Percentiles rank a stretch among this genome's conserved stretches.
Evolutionary conservation across 2,888 invertebrate genomes (phyloP).

Genomic region (Oscheius sp.): DNA sequence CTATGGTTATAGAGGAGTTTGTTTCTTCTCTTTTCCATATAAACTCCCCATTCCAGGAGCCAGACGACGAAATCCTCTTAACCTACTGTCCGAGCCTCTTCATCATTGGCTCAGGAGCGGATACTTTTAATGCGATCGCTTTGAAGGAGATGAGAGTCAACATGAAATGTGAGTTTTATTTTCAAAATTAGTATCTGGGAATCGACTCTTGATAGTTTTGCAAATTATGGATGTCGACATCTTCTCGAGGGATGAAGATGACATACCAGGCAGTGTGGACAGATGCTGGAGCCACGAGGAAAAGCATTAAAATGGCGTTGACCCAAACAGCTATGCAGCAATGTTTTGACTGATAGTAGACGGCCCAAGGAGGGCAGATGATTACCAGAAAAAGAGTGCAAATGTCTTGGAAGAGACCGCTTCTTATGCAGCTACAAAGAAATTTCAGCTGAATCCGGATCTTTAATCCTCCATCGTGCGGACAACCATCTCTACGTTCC

Average conservation of each 20-base stretch:
- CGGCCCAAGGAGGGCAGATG: too few species aligned
- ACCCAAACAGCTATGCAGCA: neutral
- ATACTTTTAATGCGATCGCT: conserved; percentile 44
- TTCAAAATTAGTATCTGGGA: too few species aligned
- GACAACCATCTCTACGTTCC: conserved; percentile 54
- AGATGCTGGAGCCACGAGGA: neutral
- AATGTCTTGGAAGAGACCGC: too few species aligned
- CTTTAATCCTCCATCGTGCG: conserved; percentile 56
- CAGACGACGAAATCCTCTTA: conserved; percentile 62
- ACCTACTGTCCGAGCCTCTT: conserved; percentile 65
- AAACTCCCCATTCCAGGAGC: too few species aligned
- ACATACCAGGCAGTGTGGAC: neutral
- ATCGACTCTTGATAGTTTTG: neutral
- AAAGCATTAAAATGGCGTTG: neutral
- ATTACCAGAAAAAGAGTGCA: neutral
- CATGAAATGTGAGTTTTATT: conserved; percentile 54
- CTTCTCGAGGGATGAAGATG: too few species aligned
- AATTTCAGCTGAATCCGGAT: conserved; percentile 51
- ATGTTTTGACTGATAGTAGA: neutral
- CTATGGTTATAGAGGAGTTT: conserved; percentile 57
- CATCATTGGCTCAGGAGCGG: conserved; percentile 55
- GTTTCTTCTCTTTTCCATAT: too few species aligned
- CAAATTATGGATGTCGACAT: neutral
- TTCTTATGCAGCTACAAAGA: too few species aligned
- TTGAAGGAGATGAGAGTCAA: conserved; percentile 48